phyloP scores from a whole-genome alignment of 2,113 vertebrate genomes.

The Phainopepla nitens region DNA sequence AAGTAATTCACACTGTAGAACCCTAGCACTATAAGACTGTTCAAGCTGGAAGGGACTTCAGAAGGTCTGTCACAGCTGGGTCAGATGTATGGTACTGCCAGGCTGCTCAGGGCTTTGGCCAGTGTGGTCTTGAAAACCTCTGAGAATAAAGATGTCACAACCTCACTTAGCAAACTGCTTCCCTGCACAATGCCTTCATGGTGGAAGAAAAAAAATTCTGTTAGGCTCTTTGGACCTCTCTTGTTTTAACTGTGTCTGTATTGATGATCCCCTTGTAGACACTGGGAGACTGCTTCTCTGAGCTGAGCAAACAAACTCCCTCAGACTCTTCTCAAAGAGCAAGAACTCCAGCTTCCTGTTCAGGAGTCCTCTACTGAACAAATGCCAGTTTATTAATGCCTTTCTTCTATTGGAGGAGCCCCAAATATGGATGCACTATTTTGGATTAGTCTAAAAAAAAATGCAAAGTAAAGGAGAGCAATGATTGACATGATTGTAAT shows the following conservation, averaged over 20 bases:
- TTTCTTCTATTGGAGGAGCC: not conserved
- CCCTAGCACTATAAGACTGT: not conserved
- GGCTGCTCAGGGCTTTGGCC: not conserved
- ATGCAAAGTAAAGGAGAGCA: not conserved
- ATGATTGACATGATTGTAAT: too few relatives aligned
- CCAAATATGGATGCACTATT: not conserved
- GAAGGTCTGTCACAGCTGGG: not conserved
- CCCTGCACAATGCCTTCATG: not conserved
- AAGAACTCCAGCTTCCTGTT: not conserved
- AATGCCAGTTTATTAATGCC: not conserved
- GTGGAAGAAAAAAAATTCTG: not conserved
- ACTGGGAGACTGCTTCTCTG: not conserved
- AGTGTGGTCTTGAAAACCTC: not conserved
- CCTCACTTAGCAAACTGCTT: not conserved
- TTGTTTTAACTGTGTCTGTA: not conserved
- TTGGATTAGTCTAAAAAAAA: not conserved
- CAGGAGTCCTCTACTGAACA: not conserved
- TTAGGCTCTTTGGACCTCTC: not conserved
- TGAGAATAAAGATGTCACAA: not conserved
- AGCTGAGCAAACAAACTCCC: not conserved
- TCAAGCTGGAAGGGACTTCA: not conserved
- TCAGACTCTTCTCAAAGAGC: not conserved
- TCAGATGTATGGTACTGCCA: not conserved
- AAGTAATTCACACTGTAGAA: not conserved
- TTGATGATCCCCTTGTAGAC: not conserved